These are phyloP conservation scores for Turdus rufiventris DNA, from an alignment of 2,113 vertebrate species.

Conservation along the genomic window DNA sequence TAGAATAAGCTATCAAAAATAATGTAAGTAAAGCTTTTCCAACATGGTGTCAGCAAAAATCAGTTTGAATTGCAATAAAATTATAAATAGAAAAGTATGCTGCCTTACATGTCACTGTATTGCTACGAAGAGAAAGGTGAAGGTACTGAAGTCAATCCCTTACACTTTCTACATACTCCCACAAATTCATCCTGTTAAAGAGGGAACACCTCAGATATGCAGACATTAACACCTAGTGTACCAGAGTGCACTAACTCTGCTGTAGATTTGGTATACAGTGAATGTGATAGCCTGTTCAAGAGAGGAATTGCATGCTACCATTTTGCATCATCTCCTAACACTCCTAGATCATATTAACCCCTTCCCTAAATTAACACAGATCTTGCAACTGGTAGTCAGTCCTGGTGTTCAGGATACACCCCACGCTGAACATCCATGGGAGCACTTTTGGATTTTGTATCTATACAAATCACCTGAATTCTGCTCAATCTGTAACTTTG, in stretches of 20 bases:
- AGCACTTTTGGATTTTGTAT: not conserved
- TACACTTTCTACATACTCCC: not conserved
- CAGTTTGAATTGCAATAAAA: not conserved
- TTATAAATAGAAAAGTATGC: not conserved
- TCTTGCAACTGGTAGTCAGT: not conserved
- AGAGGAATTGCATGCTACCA: not conserved
- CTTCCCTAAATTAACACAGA: not conserved
- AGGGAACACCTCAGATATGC: not conserved
- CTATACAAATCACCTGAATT: not conserved
- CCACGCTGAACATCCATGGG: accelerated
- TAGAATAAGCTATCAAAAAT: not conserved
- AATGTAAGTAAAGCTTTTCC: not conserved
- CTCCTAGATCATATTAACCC: not conserved
- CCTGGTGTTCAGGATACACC: accelerated
- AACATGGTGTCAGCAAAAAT: not conserved
- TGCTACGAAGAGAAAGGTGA: not conserved
- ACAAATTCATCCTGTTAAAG: not conserved
- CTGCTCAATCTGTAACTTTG: not conserved
- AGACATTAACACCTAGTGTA: not conserved
- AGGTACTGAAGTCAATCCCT: not conserved
- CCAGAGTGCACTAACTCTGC: not conserved
- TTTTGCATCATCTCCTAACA: not conserved
- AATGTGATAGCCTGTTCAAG: not conserved
- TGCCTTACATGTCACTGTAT: not conserved
- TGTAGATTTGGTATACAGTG: not conserved